phyloP scores from a whole-genome alignment of 2,113 vertebrate species.

The Anoplopoma fimbria region DNA sequence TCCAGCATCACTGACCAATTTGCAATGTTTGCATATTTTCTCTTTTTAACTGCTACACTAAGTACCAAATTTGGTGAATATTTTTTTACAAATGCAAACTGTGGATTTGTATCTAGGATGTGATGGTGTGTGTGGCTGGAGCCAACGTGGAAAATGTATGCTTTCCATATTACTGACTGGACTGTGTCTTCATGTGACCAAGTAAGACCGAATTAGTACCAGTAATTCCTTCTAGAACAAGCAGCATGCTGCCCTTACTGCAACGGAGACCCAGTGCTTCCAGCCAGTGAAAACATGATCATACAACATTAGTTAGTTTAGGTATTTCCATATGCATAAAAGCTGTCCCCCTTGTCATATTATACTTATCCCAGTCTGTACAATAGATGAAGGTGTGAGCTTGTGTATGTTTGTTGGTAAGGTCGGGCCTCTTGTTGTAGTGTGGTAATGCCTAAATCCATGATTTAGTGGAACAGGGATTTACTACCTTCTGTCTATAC shows the following conservation, averaged over 20 bases:
- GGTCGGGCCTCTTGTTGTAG: conserved; percentile 14
- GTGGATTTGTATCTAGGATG: neutral
- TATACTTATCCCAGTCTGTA: neutral
- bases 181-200: conserved; percentile 12
- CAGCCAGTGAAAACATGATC: neutral
- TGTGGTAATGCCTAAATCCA: conserved; percentile 78
- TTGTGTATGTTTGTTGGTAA: conserved; percentile 24
- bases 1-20: neutral
- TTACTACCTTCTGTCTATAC: conserved; percentile 55
- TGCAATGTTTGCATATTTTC: neutral
- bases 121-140: neutral
- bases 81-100: neutral
- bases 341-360: neutral
- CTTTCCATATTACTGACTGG: conserved; percentile 3
- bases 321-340: neutral
- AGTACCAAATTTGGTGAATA: neutral
- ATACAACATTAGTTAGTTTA: neutral
- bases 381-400: neutral
- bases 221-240: conserved; percentile 38
- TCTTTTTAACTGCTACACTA: neutral
- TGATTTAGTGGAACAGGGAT: conserved; percentile 73
- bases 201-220: conserved; percentile 22
- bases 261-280: neutral
- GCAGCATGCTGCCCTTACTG: neutral
- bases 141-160: neutral